Percentiles rank a stretch among this genome's conserved stretches.
Conservation (phyloP, 2,797 vertebrate genomes). For the Hydrophis major region DNA sequence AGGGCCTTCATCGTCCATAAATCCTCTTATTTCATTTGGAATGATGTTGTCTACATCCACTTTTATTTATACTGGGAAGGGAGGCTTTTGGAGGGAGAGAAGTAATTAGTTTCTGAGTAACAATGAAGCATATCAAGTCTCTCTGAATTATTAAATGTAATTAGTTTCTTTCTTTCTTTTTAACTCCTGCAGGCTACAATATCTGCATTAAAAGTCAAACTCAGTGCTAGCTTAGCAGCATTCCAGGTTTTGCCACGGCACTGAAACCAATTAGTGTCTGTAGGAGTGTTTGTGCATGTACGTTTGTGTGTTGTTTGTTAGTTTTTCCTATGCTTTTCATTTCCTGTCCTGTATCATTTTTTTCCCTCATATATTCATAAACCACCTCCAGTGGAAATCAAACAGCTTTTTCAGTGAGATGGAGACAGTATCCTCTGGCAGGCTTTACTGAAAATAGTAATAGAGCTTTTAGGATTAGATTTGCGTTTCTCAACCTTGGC, state of each 20-base stretch:
- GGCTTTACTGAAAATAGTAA: background rate
- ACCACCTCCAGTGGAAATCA: background rate
- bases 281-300: background rate
- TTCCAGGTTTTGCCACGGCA: conserved; percentile 6
- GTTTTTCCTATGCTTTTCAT: background rate
- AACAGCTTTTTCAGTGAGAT: background rate
- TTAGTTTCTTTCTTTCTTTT: conserved; percentile 62
- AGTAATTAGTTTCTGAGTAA: conserved; percentile 59
- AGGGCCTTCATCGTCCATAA: background rate
- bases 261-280: background rate
- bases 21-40: conserved; percentile 47
- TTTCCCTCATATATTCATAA: background rate
- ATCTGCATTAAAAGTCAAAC: conserved; percentile 61
- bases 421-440: background rate
- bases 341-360: accelerated
- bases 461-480: background rate
- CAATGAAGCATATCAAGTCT: conserved; percentile 59
- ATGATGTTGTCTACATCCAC: conserved; percentile 34
- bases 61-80: conserved; percentile 39
- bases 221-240: conserved; percentile 47
- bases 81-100: conserved; percentile 11
- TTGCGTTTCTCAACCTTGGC: too few species aligned
- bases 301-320: background rate
- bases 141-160: conserved; percentile 70
- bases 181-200: conserved; percentile 63